Evolutionary conservation across 2,113 vertebrate genomes (phyloP), one percentile per base, ranked within the genome.

Genomic region (Onychorhynchus coronatus): DNA sequence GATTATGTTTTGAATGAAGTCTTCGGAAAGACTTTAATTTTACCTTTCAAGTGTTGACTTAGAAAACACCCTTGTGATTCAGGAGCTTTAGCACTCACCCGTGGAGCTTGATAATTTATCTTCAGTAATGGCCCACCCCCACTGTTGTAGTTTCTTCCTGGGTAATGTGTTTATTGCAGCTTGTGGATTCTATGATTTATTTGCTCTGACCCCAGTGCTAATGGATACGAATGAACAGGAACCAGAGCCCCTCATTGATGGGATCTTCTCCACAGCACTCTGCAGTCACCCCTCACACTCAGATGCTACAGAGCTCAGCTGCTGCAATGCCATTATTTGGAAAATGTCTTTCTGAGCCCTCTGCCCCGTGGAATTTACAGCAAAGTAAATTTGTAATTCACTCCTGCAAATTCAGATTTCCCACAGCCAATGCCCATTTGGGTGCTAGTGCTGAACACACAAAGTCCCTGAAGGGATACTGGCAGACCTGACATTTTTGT

Each of bases 401-500:
- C 1, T 59, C 39, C 41, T n/a, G 62, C 44, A 66, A 24, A 12
- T 42, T 14, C 44, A 20, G 50, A 3, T 13, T n/a, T 23, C 47
- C 25, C 50, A 7, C 28, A 27, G 30, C 6, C 5, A 25, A 8
- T 25, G 58, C 14, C 39, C 30, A 19, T 14, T 9, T 23, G 39
- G 41, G 19, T 20, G 24, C 55, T 71, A 52, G 28, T 19, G 24
- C 24, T 25, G 74, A 66, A 19, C 80, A 37, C 31, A 8, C 23
- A 2, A 5, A 8, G 3, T 2, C 62, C 47, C 84, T 47, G 35
- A 8, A 30, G 58, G 56, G 65, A 50, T 4, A 3, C 35, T 8
- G 12, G 58, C 35, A 83, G 66, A 17, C 0, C 0, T 3, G 17
- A 17, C 22, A 14, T 1, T 47, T 63, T 15, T 13, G 18, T 2